Evolutionary conservation across 1,140 invertebrate genomes (phyloP).

Genomic region (Brachionus rubens): DNA sequence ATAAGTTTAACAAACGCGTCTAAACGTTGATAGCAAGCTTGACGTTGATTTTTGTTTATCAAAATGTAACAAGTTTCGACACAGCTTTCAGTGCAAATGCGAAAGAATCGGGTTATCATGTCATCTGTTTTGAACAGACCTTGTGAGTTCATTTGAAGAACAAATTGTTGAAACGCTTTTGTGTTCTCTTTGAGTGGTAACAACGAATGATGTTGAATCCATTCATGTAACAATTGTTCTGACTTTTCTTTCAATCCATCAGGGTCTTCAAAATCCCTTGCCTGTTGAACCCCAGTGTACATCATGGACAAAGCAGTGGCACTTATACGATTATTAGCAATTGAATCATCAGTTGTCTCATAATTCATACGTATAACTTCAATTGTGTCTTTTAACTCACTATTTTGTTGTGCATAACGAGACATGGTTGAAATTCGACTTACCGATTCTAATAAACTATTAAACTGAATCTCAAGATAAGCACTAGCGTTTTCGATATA

Average conservation of each 20-base stretch:
- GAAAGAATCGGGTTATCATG: constrained; percentile 91
- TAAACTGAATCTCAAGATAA: constrained; percentile 22
- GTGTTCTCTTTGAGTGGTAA: constrained; percentile 76
- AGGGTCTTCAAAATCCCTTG: constrained; percentile 86
- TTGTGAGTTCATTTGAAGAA: constrained; percentile 83
- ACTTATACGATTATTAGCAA: constrained; percentile 50
- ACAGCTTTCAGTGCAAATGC: constrained; percentile 91
- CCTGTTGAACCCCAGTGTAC: constrained; percentile 80
- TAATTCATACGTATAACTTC: constrained; percentile 53
- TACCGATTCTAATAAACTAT: constrained; percentile 35
- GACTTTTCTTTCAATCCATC: constrained; percentile 90
- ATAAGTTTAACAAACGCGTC: constrained; percentile 92
- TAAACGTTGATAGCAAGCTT: constrained; percentile 79
- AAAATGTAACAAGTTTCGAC: constrained; percentile 66
- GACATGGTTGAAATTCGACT: constrained; percentile 18
- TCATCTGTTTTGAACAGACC: constrained; percentile 96
- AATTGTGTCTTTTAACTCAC: constrained; percentile 50
- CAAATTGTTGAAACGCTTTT: constrained; percentile 76
- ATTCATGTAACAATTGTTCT: constrained; percentile 85
- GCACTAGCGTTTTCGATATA: constrained; percentile 67
- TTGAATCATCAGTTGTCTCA: constrained; percentile 48
- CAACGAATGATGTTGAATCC: constrained; percentile 83
- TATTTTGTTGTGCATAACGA: neutral
- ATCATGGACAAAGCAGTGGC: constrained; percentile 74
- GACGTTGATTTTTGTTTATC: constrained; percentile 4